These are phyloP conservation scores for Cottus gobio DNA, from an alignment of 2,113 vertebrate genomes.

Conservation along the genomic window DNA sequence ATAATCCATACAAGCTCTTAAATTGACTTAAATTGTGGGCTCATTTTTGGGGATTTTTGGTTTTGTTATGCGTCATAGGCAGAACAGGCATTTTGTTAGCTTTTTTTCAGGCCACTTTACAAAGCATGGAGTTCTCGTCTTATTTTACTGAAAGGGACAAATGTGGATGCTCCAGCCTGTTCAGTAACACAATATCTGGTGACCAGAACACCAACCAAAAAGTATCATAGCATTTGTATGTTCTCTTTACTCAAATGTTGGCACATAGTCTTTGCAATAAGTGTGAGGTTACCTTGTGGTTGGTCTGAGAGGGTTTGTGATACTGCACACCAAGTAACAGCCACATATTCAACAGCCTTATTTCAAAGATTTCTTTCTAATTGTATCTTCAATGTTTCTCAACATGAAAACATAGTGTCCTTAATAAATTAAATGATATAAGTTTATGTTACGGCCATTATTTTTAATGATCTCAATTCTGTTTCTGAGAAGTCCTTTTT, in stretches of 20 bases:
- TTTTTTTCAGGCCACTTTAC: neutral
- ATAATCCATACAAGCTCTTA: neutral
- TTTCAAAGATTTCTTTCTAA: neutral
- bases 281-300: neutral
- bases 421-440: neutral
- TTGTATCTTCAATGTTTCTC: neutral
- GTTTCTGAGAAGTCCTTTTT: neutral
- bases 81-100: neutral
- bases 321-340: too few relatives aligned
- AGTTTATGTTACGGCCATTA: neutral
- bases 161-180: neutral
- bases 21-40: neutral
- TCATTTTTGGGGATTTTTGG: neutral
- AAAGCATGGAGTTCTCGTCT: neutral
- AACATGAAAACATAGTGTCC: neutral
- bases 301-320: neutral
- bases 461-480: neutral
- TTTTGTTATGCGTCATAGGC: neutral
- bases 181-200: neutral
- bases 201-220: neutral
- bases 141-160: neutral
- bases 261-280: neutral
- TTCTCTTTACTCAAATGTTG: neutral
- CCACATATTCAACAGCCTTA: too few relatives aligned
- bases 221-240: neutral